These are phyloP conservation scores for Conchocele bisecta DNA, from an alignment of 2,888 invertebrate species.

Conservation along the genomic window DNA sequence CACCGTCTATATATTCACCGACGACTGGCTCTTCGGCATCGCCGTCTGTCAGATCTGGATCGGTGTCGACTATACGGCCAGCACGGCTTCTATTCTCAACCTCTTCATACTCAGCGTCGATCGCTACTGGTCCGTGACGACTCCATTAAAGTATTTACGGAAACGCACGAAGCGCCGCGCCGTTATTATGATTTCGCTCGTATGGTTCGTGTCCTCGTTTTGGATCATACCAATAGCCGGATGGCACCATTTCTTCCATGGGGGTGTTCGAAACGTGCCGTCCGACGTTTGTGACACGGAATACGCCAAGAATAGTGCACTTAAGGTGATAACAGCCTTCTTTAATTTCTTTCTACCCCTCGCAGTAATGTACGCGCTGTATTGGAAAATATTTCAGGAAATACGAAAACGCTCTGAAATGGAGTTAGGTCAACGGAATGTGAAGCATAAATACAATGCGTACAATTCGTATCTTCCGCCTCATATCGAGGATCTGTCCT, in stretches of 20 bases:
- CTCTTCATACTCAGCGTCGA: constrained; percentile 83
- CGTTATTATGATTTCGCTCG: constrained; percentile 83
- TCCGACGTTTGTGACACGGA: constrained; percentile 84
- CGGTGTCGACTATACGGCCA: constrained; percentile 85
- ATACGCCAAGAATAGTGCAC: constrained; percentile 83
- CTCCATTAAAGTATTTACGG: constrained; percentile 84
- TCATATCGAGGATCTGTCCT: constrained; percentile 42
- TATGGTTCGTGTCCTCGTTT: constrained; percentile 83
- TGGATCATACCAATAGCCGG: constrained; percentile 84
- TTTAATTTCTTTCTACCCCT: constrained; percentile 85
- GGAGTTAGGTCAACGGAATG: constrained; percentile 78
- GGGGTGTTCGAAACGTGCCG: constrained; percentile 75
- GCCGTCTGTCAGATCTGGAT: constrained; percentile 85
- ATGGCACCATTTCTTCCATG: constrained; percentile 83
- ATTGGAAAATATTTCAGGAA: constrained; percentile 84
- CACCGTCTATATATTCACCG: constrained; percentile 84
- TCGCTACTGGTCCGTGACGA: constrained; percentile 84
- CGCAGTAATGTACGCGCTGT: constrained; percentile 83
- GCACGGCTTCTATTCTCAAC: constrained; percentile 86
- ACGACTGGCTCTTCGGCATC: constrained; percentile 83
- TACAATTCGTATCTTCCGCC: constrained; percentile 43
- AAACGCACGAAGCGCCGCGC: constrained; percentile 84
- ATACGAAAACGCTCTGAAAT: constrained; percentile 83
- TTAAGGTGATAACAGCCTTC: constrained; percentile 84
- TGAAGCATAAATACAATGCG: constrained; percentile 32